phyloP scores from a whole-genome alignment of 2,113 vertebrate genomes.

The Bambusicola thoracicus region DNA sequence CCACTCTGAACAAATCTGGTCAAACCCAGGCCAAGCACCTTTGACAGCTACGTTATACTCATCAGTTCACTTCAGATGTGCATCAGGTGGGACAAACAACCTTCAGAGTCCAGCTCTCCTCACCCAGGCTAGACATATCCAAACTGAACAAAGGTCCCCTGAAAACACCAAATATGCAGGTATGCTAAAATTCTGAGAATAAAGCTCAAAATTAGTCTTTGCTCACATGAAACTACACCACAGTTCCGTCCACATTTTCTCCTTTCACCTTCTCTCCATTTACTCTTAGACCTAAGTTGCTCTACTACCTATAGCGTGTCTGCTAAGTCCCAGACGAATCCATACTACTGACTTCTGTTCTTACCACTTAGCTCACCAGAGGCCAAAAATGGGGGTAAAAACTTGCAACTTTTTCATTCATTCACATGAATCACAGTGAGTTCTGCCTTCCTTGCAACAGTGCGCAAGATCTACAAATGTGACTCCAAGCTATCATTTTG shows the following conservation, averaged over 20 bases:
- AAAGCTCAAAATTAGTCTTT: background rate
- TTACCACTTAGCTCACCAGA: background rate
- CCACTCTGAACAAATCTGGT: background rate
- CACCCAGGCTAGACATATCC: background rate
- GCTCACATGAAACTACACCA: background rate
- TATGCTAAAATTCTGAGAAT: background rate
- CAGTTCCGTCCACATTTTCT: background rate
- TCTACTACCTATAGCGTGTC: background rate
- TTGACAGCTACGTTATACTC: background rate
- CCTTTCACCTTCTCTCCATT: background rate
- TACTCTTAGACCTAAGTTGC: background rate
- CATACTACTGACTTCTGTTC: background rate
- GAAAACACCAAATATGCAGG: background rate
- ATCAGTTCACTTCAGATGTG: background rate
- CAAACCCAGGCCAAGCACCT: background rate
- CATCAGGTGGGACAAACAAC: background rate
- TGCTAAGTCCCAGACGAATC: background rate
- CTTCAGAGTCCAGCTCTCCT: background rate
- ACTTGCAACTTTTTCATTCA: background rate
- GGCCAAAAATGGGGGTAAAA: background rate
- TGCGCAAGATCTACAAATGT: background rate
- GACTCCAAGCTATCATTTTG: background rate
- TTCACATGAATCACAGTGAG: rapidly evolving
- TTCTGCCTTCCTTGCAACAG: background rate
- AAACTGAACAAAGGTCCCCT: background rate